Evolutionary conservation across 2,113 vertebrate genomes (phyloP), one percentile per base, ranked within the genome.

Genomic region (Heliornis fulica): DNA sequence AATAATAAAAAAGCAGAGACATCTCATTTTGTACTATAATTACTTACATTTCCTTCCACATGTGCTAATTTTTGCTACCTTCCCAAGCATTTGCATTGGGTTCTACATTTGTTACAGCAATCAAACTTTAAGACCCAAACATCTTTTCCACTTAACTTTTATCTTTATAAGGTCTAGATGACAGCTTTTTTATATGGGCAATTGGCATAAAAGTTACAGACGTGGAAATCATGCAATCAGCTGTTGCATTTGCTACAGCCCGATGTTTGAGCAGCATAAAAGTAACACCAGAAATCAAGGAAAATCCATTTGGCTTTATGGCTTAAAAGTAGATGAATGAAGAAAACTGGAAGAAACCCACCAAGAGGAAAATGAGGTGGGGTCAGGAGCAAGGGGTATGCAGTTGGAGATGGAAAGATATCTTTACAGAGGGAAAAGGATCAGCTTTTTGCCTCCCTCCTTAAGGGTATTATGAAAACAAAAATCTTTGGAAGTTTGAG

Each of bases 201-300:
- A 81, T 87, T 90, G 89, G 83, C 83, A 96, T 88, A 92, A 89
- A 90, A 84, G 31, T 81, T 91, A 92, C 83, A 96, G 96, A 92
- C 92, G 96, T 63, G 15, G 68, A 78, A 75, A 87, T 90, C 2
- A 18, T 85, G 70, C 61, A 43, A 53, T 89, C 96, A 91, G n/a
- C 94, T 90, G 92, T 36, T 2, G 9, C 15, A 7, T 61, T 72
- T 96, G 79, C 66, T 21, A 53, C 31, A 61, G 43, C 32, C 31
- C n/a, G 65, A 31, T 18, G 29, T 87, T 81, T 71, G 57, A 68
- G 72, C 4, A 48, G n/a, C 48, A 22, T 46, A 36, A 69, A 86
- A 89, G 63, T 79, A 75, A 56, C 54, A 48, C 77, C 45, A 34
- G n/a, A 51, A 94, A 70, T 61, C 23, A 17, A 56, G 65, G 40